phyloP scores from a whole-genome alignment of 2,797 vertebrate genomes.

The Tapirus indicus region DNA sequence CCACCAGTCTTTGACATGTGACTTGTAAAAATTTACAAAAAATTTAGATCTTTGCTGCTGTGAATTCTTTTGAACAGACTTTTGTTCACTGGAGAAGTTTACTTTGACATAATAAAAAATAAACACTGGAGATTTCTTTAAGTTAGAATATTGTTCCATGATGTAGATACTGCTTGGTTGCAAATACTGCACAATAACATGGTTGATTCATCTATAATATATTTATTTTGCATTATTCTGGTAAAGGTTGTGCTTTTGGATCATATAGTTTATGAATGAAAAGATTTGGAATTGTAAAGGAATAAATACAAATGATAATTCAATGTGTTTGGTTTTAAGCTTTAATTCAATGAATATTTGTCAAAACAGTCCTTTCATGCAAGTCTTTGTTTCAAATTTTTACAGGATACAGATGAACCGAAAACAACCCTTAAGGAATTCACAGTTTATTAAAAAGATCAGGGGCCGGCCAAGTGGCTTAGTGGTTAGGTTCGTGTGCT shows the following conservation, averaged over 20 bases:
- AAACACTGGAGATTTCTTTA: background rate
- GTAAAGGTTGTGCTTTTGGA: background rate
- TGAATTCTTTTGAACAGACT: background rate
- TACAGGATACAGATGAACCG: background rate
- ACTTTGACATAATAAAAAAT: conserved; percentile 11
- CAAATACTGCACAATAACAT: background rate
- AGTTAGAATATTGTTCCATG: background rate
- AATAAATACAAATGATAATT: background rate
- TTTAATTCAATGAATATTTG: background rate
- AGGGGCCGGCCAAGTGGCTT: background rate
- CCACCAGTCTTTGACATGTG: background rate
- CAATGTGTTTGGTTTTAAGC: background rate
- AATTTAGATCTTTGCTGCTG: background rate
- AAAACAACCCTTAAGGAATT: background rate
- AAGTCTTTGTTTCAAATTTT: background rate
- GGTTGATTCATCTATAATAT: background rate
- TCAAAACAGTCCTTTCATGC: background rate
- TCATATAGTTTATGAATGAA: background rate
- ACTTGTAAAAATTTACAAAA: background rate
- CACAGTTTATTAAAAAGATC: background rate
- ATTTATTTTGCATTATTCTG: background rate
- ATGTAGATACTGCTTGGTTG: background rate
- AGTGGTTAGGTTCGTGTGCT: too few species aligned
- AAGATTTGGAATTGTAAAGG: background rate
- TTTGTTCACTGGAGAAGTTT: conserved; percentile 11